Conservation (phyloP, 1,140 invertebrate genomes). For the Saxidomus purpurata region DNA sequence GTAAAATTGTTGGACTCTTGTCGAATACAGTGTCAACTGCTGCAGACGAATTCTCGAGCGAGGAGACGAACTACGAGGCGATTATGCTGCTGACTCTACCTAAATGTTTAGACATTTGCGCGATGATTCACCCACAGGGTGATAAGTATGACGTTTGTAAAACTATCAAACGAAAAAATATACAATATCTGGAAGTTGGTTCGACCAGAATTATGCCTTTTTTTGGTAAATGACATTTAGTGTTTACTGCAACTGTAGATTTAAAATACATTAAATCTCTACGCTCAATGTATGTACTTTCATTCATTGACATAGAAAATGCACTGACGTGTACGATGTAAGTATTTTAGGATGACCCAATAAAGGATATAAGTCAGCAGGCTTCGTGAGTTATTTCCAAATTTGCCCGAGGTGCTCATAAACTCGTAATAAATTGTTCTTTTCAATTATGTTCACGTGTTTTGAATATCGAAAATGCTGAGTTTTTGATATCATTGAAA, state of each 20-base stretch:
- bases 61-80: slow-evolving; percentile 50
- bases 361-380: too few relatives aligned
- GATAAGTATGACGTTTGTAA: slow-evolving; percentile 71
- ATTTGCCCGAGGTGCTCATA: too few relatives aligned
- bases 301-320: too few relatives aligned
- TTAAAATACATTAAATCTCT: too few relatives aligned
- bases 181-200: slow-evolving; percentile 30
- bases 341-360: too few relatives aligned
- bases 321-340: too few relatives aligned
- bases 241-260: neutral
- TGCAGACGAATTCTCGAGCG: neutral
- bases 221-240: slow-evolving; percentile 30
- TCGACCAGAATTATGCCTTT: slow-evolving; percentile 49
- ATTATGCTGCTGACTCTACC: slow-evolving; percentile 77
- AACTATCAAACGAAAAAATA: slow-evolving; percentile 10
- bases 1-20: slow-evolving; percentile 76
- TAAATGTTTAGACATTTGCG: slow-evolving; percentile 78
- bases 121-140: slow-evolving; percentile 71
- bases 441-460: too few relatives aligned
- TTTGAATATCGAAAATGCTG: too few relatives aligned
- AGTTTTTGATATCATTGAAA: too few relatives aligned
- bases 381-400: too few relatives aligned
- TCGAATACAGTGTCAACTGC: slow-evolving; percentile 71
- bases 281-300: too few relatives aligned
- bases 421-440: too few relatives aligned